Evolutionary conservation across 2,797 vertebrate species (phyloP), one percentile per base, ranked within the genome.

Genomic region (Lithobates pipiens): DNA sequence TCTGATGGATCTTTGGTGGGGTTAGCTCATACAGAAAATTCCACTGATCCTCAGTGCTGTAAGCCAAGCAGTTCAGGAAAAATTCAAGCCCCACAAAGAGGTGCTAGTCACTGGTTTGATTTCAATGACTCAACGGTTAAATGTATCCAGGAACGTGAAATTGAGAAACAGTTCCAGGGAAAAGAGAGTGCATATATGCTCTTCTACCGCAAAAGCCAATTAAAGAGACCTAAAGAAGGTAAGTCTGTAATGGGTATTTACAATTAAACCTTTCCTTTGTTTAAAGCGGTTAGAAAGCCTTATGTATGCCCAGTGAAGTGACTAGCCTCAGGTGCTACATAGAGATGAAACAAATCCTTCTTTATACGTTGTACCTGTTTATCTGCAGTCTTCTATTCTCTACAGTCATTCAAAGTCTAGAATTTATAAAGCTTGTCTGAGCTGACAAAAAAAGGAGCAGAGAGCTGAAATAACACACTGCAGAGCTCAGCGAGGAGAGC

Each of bases 151-250:
- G 96, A 97, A 91, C 92, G 93, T 74, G 97, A 98, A 78, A 96
- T 99, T 87, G 94, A 97, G 92, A 97, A 97, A 90, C 98, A 99
- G 86, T 99, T 99, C 90, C 96, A 98, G 93, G 98, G 98, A 70
- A 98, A 97, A 92, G 98, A 99, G 93, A 99, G 98, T 39, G 98
- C 98, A 83, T 99, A 99, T 93, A 99, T 99, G 98, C 93, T 99
- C 88, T 99, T 99, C 89, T 99, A 99, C 90, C 96, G 98, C 84
- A 97, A 96, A 91, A 93, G 94, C 80, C 93, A 92, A 84, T 91
- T 99, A 88, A 92, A 93, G 88, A 95, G 98, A 84, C 97, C 97
- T 0, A 82, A 82, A 13, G 95, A 97, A 94, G 98, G 97, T 98
- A 89, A 5, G 83, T 67, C n/a, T 46, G 3, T 69, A 9, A 61